A percentile compares a stretch with the other conserved stretches of the same genome.
These are phyloP conservation scores for Eublepharis macularius DNA, from an alignment of 2,113 vertebrate species.

Conservation along the genomic window DNA sequence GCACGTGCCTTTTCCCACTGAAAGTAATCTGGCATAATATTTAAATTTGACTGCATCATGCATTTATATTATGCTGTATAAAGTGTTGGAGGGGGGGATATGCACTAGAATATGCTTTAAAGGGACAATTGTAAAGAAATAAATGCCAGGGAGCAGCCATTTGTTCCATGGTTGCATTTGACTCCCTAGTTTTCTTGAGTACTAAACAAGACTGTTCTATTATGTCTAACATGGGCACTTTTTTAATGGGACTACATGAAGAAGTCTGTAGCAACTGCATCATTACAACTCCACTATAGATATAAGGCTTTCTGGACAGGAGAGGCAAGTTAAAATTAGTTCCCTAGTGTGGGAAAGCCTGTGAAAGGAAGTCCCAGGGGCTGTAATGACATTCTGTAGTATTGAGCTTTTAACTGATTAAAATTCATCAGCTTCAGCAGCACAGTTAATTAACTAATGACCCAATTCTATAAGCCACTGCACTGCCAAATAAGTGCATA, in stretches of 20 bases:
- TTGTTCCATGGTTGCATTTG: neutral
- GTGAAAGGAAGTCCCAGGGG: neutral
- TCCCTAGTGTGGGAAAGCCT: neutral
- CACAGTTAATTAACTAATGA: slow-evolving; percentile 35
- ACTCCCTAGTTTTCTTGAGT: neutral
- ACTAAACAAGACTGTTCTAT: neutral
- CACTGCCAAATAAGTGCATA: neutral
- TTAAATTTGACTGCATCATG: neutral
- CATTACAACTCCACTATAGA: neutral
- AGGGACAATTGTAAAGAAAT: neutral
- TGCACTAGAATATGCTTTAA: neutral
- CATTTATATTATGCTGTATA: too few species aligned
- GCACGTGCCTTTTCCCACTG: neutral
- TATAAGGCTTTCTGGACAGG: neutral
- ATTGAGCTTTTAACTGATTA: slow-evolving; percentile 11
- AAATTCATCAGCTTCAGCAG: slow-evolving; percentile 10
- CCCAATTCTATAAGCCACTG: neutral
- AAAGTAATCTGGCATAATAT: neutral
- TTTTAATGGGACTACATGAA: neutral
- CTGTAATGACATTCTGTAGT: neutral
- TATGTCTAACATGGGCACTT: neutral
- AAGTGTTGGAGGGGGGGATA: neutral
- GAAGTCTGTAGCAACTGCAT: neutral
- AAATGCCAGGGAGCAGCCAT: neutral
- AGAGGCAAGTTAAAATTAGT: neutral